Percentiles rank a stretch among this genome's conserved stretches.
phyloP scores from a whole-genome alignment of 2,113 vertebrate genomes.

The Zosterops borbonicus region DNA sequence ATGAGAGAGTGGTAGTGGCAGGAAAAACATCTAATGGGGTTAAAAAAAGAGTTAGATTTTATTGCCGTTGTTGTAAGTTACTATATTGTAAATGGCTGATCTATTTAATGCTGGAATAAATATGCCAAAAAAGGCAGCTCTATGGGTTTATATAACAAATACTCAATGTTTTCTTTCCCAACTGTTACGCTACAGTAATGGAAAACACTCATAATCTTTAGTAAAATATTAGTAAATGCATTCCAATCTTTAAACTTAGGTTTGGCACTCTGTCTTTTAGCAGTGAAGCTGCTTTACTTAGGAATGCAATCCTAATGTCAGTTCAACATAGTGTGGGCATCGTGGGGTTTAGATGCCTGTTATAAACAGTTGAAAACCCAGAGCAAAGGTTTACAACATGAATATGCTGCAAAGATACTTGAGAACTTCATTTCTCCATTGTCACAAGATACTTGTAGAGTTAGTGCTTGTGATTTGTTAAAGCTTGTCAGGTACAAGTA shows the following conservation, averaged over 20 bases:
- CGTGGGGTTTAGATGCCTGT: not conserved
- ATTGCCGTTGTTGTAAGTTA: not conserved
- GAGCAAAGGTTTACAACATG: not conserved
- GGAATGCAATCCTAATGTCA: not conserved
- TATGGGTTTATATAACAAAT: not conserved
- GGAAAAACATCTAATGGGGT: not conserved
- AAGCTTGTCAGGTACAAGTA: not conserved
- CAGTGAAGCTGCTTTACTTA: not conserved
- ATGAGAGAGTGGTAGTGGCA: not conserved
- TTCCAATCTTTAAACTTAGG: constrained; percentile 11
- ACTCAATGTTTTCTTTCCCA: constrained; percentile 18
- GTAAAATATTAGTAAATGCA: constrained; percentile 54
- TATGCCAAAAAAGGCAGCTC: not conserved
- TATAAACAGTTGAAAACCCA: constrained; percentile 5
- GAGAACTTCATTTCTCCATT: not conserved
- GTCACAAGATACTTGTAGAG: not conserved
- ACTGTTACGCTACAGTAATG: not conserved
- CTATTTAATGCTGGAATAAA: not conserved
- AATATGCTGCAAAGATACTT: not conserved
- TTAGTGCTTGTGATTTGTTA: not conserved
- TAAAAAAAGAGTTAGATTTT: not conserved
- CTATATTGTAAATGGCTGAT: not conserved
- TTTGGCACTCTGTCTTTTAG: constrained; percentile 28
- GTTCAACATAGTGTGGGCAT: not conserved
- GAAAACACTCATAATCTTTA: constrained; percentile 36